Conservation (phyloP, 2,113 vertebrate species). For the Prunella himalayana region DNA sequence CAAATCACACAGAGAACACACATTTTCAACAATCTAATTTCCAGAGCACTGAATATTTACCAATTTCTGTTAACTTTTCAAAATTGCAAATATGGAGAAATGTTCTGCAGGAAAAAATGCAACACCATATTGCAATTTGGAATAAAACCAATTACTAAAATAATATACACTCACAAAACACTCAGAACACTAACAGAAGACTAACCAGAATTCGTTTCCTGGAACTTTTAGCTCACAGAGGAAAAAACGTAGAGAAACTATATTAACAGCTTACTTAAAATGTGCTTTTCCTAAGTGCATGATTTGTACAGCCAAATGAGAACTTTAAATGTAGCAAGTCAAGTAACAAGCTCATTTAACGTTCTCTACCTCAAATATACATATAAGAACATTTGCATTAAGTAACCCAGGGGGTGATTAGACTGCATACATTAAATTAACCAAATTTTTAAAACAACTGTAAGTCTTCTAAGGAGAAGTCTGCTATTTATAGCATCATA, state of each 20-base stretch:
- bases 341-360: neutral
- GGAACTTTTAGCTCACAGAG: constrained; percentile 27
- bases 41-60: neutral
- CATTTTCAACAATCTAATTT: neutral
- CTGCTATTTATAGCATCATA: neutral
- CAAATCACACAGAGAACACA: neutral
- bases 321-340: neutral
- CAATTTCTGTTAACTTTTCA: neutral
- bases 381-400: neutral
- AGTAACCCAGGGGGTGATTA: neutral
- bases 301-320: constrained; percentile 19
- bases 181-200: neutral
- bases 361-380: neutral
- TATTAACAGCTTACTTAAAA: constrained; percentile 34
- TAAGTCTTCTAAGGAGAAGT: neutral
- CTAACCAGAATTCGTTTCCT: neutral
- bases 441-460: neutral
- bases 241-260: constrained; percentile 4
- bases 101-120: neutral
- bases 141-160: neutral
- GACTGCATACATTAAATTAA: neutral
- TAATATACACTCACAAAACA: neutral
- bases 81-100: neutral
- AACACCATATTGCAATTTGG: neutral
- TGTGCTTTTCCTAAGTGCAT: neutral